Conservation (phyloP, 2,797 vertebrate genomes). For the Acanthiza pusilla region DNA sequence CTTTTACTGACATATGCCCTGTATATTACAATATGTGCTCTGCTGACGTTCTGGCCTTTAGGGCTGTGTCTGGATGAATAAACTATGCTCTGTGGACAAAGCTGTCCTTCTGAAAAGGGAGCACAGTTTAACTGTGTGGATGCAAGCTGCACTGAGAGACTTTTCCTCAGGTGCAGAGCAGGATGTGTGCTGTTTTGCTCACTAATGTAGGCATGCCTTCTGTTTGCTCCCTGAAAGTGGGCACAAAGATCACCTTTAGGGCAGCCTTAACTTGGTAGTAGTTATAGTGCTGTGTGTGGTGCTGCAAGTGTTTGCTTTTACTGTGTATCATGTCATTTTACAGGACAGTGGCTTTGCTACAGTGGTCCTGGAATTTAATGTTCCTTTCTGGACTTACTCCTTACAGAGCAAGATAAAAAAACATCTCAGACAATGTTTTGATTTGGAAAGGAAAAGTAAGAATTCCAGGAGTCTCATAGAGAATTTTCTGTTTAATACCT, state of each 20-base stretch:
- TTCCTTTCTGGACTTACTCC: neutral
- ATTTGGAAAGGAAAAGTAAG: neutral
- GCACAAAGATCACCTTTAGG: neutral
- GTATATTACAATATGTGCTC: neutral
- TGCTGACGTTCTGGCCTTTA: neutral
- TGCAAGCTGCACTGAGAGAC: neutral
- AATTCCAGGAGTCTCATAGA: neutral
- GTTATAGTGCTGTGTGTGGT: neutral
- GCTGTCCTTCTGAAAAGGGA: neutral
- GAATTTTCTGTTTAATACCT: neutral
- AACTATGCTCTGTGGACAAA: neutral
- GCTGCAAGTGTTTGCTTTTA: neutral
- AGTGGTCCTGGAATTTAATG: neutral
- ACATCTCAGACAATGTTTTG: neutral
- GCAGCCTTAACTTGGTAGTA: neutral
- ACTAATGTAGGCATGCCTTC: neutral
- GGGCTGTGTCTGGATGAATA: neutral
- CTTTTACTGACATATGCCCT: neutral
- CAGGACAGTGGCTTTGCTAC: neutral
- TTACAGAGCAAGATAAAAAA: neutral
- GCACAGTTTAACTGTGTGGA: neutral
- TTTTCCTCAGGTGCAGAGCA: neutral
- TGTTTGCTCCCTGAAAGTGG: neutral
- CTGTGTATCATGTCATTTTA: fast-evolving
- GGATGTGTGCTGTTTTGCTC: neutral